A percentile compares a stretch with the other conserved stretches of the same genome.
Conservation (phyloP, 1,140 invertebrate species). For the Colletes latitarsis region DNA sequence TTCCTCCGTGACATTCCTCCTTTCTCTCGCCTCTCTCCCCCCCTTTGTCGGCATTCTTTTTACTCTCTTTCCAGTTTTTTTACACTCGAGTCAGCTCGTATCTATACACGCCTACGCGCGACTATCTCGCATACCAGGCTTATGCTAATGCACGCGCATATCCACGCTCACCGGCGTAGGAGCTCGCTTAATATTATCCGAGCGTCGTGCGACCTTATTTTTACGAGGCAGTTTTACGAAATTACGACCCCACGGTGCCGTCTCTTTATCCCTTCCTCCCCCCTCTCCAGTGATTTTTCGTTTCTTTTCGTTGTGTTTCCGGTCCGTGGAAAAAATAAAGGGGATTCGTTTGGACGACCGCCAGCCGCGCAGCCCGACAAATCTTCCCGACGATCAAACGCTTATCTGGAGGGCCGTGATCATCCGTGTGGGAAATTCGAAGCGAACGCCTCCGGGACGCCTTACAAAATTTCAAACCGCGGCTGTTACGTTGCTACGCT, state of each 20-base stretch:
- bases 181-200: slow-evolving; percentile 34
- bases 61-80: slow-evolving; percentile 49
- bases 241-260: slow-evolving; percentile 9
- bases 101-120: slow-evolving; percentile 58
- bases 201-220: slow-evolving; percentile 36
- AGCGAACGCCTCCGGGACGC: too few species aligned
- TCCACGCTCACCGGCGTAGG: slow-evolving; percentile 50
- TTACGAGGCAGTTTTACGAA: slow-evolving; percentile 32
- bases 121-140: slow-evolving; percentile 63
- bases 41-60: slow-evolving; percentile 49
- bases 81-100: slow-evolving; percentile 34
- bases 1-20: slow-evolving; percentile 39
- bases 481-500: too few species aligned
- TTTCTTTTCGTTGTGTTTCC: background rate
- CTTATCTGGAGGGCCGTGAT: background rate
- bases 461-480: background rate
- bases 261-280: background rate
- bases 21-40: slow-evolving; percentile 43
- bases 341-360: slow-evolving; percentile 4
- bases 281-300: background rate
- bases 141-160: slow-evolving; percentile 59
- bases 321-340: background rate
- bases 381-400: slow-evolving; percentile 21
- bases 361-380: background rate
- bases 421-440: background rate